A percentile compares a stretch with the other conserved stretches of the same genome.
Conservation (phyloP, 2,797 vertebrate genomes). For the Scyliorhinus canicula region DNA sequence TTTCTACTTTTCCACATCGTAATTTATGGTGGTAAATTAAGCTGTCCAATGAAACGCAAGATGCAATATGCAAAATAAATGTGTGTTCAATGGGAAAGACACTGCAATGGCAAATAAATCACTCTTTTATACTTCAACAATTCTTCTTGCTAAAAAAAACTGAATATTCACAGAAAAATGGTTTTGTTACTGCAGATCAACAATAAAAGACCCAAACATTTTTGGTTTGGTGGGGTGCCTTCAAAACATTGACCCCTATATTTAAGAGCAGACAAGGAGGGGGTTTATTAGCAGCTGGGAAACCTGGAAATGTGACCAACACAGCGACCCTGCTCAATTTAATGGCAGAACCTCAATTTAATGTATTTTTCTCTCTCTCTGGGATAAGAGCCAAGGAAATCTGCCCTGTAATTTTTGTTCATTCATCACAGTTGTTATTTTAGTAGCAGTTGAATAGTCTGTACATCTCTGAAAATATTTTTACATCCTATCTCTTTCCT, state of each 20-base stretch:
- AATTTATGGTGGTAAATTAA: constrained; percentile 18
- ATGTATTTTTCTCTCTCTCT: not conserved
- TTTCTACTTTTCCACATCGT: not conserved
- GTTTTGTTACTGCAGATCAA: not conserved
- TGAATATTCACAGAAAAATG: not conserved
- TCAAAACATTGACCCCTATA: not conserved
- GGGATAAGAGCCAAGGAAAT: not conserved
- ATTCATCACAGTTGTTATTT: not conserved
- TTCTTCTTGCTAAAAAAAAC: not conserved
- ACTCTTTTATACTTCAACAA: not conserved
- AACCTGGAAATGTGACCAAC: not conserved
- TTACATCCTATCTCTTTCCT: not conserved
- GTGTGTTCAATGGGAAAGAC: not conserved
- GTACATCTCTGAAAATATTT: not conserved
- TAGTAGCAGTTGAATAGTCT: not conserved
- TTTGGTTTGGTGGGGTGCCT: not conserved
- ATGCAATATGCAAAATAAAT: constrained; percentile 2
- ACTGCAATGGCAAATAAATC: not conserved
- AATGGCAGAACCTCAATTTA: not conserved
- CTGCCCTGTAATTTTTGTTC: not conserved
- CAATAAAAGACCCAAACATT: not conserved
- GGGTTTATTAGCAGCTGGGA: not conserved
- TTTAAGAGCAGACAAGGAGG: not conserved
- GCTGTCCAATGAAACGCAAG: not conserved
- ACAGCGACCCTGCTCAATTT: not conserved